A percentile compares a stretch with the other conserved stretches of the same genome.
Evolutionary conservation across 2,797 vertebrate genomes (phyloP).

Genomic region (Urocyon cinereoargenteus): DNA sequence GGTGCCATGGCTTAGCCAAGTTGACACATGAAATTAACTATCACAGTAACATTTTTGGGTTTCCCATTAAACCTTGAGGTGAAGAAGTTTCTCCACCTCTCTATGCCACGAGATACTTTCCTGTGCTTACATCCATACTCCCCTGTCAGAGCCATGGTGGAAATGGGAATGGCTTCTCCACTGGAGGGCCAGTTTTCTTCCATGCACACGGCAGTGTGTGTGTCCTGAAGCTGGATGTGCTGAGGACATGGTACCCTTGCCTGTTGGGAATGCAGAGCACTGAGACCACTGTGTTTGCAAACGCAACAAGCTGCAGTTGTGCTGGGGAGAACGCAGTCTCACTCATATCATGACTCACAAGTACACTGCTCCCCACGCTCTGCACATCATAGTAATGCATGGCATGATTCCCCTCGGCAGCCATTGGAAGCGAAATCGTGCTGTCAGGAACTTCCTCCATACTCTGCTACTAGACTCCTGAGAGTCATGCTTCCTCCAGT

Average conservation of each 20-base stretch:
- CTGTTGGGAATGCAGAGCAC: neutral
- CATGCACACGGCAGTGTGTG: accelerated
- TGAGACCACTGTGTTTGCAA: neutral
- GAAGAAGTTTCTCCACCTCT: neutral
- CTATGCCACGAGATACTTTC: accelerated
- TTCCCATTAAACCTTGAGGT: neutral
- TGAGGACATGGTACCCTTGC: neutral
- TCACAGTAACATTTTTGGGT: neutral
- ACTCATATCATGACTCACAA: accelerated
- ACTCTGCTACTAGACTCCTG: accelerated
- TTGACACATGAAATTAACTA: neutral
- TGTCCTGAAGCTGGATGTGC: accelerated
- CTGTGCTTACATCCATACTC: accelerated
- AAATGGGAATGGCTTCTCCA: neutral
- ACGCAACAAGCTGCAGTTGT: neutral
- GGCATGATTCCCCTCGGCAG: accelerated
- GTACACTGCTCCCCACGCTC: accelerated
- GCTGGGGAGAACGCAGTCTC: neutral
- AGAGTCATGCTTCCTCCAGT: accelerated
- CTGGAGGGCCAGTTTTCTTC: neutral
- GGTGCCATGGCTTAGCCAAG: neutral
- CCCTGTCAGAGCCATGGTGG: neutral
- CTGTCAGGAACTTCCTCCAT: accelerated
- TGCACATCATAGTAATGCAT: accelerated
- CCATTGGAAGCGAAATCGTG: too few species aligned